phyloP scores from a whole-genome alignment of 2,797 vertebrate species.

The Catharus ustulatus region DNA sequence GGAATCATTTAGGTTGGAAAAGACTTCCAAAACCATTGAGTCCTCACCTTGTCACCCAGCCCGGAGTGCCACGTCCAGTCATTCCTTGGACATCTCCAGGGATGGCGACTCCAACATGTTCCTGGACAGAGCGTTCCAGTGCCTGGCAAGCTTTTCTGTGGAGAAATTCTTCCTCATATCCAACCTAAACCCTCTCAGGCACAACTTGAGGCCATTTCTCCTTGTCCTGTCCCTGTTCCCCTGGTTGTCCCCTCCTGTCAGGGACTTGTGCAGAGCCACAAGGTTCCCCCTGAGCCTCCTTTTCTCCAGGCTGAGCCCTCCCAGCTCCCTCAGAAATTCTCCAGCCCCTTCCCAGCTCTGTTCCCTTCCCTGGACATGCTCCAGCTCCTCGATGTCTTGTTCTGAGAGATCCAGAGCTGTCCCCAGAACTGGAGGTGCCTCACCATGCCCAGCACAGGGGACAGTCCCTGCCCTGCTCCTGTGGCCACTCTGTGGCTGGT shows the following conservation, averaged over 20 bases:
- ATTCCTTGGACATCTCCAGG: not conserved
- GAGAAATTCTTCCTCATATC: not conserved
- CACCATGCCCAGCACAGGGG: too few species aligned
- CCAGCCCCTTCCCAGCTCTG: not conserved
- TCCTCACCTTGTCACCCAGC: not conserved
- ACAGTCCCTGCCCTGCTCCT: too few species aligned
- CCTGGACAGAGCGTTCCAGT: not conserved
- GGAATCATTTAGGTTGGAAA: not conserved
- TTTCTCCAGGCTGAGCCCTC: not conserved
- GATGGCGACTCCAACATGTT: not conserved
- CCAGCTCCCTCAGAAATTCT: not conserved
- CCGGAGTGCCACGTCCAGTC: not conserved
- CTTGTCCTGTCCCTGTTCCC: not conserved
- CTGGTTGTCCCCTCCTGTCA: too few species aligned
- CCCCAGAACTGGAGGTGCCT: too few species aligned
- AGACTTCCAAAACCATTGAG: rapidly evolving
- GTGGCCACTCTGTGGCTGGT: too few species aligned
- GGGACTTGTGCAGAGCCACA: not conserved
- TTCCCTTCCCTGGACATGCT: too few species aligned
- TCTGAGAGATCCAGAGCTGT: too few species aligned
- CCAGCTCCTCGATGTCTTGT: too few species aligned
- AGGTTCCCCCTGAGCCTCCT: not conserved
- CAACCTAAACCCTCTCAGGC: not conserved
- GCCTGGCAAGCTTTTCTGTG: not conserved
- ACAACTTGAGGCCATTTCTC: rapidly evolving